Conservation (phyloP, 2,888 invertebrate genomes). For the Heteromyza rotundicornis region DNA sequence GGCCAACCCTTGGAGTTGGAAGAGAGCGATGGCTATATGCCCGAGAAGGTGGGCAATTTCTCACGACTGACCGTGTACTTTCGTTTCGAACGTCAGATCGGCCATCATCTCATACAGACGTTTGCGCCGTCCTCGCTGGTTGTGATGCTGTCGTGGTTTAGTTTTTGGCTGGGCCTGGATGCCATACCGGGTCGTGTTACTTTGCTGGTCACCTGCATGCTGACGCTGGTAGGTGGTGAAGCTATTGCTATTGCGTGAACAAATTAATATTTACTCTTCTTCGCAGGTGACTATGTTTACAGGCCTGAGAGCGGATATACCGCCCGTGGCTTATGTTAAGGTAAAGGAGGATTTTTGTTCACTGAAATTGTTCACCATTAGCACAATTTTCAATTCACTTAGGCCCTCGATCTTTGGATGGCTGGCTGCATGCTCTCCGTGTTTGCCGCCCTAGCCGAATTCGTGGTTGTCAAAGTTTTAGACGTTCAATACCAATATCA, state of each 20-base stretch:
- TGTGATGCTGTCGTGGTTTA: constrained; percentile 86
- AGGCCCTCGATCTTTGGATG: constrained; percentile 89
- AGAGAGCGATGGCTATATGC: constrained; percentile 76
- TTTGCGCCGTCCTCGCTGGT: constrained; percentile 84
- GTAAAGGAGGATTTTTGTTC: constrained; percentile 60
- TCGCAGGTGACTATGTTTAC: constrained; percentile 91
- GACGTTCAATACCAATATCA: constrained; percentile 76
- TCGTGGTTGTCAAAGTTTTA: constrained; percentile 81
- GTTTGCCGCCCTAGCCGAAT: constrained; percentile 82
- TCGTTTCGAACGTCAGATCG: constrained; percentile 82
- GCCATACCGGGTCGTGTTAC: constrained; percentile 85
- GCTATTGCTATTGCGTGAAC: too few relatives aligned
- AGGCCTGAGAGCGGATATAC: constrained; percentile 80
- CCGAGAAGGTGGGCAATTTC: constrained; percentile 82
- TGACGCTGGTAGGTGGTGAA: constrained; percentile 77
- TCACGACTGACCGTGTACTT: constrained; percentile 80
- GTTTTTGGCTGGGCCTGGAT: constrained; percentile 85
- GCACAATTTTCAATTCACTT: constrained; percentile 31
- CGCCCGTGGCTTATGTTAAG: constrained; percentile 86
- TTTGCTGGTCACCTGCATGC: constrained; percentile 81
- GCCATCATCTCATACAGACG: constrained; percentile 83
- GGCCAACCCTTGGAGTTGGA: constrained; percentile 74
- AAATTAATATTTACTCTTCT: too few relatives aligned
- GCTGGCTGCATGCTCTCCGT: constrained; percentile 88
- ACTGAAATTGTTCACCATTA: not conserved